Evolutionary conservation across 2,888 invertebrate genomes (phyloP), one percentile per base, ranked within the genome.

Genomic region (Dolichomitus sp.): DNA sequence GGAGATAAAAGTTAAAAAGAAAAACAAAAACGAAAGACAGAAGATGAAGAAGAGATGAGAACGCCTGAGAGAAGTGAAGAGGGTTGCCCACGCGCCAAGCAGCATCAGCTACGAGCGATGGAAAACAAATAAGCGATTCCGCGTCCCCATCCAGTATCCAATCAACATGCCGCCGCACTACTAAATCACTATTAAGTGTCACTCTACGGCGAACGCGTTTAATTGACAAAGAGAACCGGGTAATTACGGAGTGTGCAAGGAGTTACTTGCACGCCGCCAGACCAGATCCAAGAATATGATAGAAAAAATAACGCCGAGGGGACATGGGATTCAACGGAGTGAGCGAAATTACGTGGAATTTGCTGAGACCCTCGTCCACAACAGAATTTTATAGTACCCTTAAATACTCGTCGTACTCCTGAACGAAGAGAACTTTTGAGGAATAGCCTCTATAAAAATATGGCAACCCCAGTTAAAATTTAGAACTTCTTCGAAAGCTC

Each of bases 141-240:
- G 79, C 40, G 66, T 70, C 30, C 50, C 65, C 54, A 48, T 57
- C 45, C 42, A 63, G 30, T 30, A 48, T 68, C 54, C 81, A 70
- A 85, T 84, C 80, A 73, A 57, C 77, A 78, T 37, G 66, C 76
- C 78, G 68, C 76, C 85, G 72, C 65, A 65, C 57, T 83, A 84
- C 87, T 89, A 88, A 88, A 89, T 90, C 89, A 89, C 85, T 80
- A 87, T 88, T 85, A 87, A 89, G 87, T 87, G 89, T 88, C 89
- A 85, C 63, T 77, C 77, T 68, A 59, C 82, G 79, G 77, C 83
- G 84, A 84, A 83, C 81, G 80, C 52, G 84, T 77, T 82, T 89
- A 89, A 89, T 89, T 89, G 89, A 89, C 87, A 83, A 89, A 85
- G 81, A 68, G 66, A 68, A 63, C 79, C 82, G 65, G 85, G 80